Evolutionary conservation across 2,113 vertebrate species (phyloP).

Genomic region (Hyperopisus bebe): DNA sequence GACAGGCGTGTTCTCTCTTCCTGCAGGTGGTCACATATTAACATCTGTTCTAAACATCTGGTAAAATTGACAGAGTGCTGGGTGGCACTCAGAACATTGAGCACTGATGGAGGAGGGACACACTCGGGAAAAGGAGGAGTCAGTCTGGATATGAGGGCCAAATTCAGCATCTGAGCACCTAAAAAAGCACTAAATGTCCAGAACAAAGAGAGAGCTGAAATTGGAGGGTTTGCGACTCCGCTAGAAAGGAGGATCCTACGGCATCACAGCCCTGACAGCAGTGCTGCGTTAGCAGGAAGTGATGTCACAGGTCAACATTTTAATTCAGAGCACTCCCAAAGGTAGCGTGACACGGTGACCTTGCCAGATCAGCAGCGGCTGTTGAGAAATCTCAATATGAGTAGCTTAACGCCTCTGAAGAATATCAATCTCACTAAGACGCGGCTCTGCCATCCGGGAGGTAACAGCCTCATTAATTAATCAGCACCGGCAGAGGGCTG

Average conservation of each 20-base stretch:
- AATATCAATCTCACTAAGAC: slow-evolving; percentile 48
- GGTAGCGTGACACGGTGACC: slow-evolving; percentile 42
- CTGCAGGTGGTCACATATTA: slow-evolving; percentile 65
- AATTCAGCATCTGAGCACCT: slow-evolving; percentile 31
- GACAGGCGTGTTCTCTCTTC: slow-evolving; percentile 62
- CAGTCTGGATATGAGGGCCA: slow-evolving; percentile 40
- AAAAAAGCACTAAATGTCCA: slow-evolving; percentile 36
- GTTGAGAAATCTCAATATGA: slow-evolving; percentile 39
- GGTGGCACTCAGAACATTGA: slow-evolving; percentile 58
- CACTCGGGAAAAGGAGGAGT: slow-evolving; percentile 43
- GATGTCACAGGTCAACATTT: slow-evolving; percentile 54
- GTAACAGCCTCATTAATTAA: slow-evolving; percentile 43
- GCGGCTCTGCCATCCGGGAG: slow-evolving; percentile 22
- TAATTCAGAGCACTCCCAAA: slow-evolving; percentile 38
- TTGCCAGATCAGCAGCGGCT: slow-evolving; percentile 43
- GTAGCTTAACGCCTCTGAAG: slow-evolving; percentile 37
- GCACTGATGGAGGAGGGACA: slow-evolving; percentile 53
- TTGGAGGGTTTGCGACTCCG: slow-evolving; percentile 25
- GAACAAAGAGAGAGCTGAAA: slow-evolving; percentile 36
- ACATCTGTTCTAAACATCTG: slow-evolving; percentile 57
- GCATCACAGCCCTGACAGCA: slow-evolving; percentile 44
- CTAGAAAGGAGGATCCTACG: slow-evolving; percentile 39
- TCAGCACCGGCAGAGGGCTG: slow-evolving; percentile 19
- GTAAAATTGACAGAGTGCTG: slow-evolving; percentile 58
- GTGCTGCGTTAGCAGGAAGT: slow-evolving; percentile 48